Base-by-base conservation (phyloP, 2,113 vertebrate species). In the Ptilonorhynchus violaceus region DNA sequence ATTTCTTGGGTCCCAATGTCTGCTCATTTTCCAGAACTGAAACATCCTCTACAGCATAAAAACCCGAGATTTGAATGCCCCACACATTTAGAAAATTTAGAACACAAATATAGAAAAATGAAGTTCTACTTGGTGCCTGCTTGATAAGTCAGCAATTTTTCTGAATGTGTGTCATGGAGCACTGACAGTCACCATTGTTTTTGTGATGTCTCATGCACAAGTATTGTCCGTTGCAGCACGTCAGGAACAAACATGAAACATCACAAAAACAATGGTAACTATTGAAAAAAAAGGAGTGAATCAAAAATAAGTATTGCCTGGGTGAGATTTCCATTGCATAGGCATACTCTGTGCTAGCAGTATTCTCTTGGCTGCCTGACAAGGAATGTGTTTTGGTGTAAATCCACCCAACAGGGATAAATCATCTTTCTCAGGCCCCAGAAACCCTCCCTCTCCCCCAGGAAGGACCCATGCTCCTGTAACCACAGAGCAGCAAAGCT, bases 191-290 rank as follows among this genome's bases (percentile, higher is more conserved):
- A 21, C 5, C 44, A 23, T 12, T 33, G 27, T 0, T 52, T 67
- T 44, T 68, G 37, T 52, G 37, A 37, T 44, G 46, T 23, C 46
- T 86, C 31, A 11, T 7, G 3, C 50, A 52, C 35, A 41, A 55
- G 19, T 50, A 17, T 24, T 0, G 0, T 31, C 39, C 7, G 0
- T 44, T 58, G 22, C 42, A 85, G 49, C 0, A 1, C 14, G 39
- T 31, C 49, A 49, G 25, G 30, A 84, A 76, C 22, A 66, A 89
- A 75, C 35, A 39, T 2, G 9, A 79, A 49, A 44, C 31, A 60
- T 53, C 11, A 3, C 37, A 76, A 28, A 88, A 86, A 1, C 46
- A 73, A 15, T 1, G 10, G 59, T 62, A 46, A 66, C 30, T 28
- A 49, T 39, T 1, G 15, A 42, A 53, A 11, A 60, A 77, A 42